Conservation (phyloP, 2,113 vertebrate species). For the Rallus limicola region DNA sequence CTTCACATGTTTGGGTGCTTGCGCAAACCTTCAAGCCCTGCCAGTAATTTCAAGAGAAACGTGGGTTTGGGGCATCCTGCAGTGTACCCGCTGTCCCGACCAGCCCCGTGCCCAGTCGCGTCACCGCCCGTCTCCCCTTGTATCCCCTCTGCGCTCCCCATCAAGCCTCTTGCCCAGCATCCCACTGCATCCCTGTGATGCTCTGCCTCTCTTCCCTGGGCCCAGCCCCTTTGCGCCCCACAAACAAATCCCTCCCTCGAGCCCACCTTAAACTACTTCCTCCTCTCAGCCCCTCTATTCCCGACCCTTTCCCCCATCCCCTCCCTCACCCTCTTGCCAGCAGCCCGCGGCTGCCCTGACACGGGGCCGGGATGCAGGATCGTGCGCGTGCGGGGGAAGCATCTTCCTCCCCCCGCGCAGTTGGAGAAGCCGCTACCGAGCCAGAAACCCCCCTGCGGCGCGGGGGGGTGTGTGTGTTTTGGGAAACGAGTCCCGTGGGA, state of each 20-base stretch:
- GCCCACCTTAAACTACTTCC: neutral
- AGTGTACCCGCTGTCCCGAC: too few relatives aligned
- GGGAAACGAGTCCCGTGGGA: fast-evolving
- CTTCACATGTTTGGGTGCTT: neutral
- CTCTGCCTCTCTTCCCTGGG: neutral
- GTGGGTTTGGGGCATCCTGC: neutral
- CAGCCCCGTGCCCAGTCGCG: neutral
- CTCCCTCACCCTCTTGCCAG: neutral
- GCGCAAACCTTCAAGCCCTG: neutral
- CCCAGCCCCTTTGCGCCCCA: neutral
- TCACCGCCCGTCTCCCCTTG: too few relatives aligned
- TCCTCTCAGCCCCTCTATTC: neutral
- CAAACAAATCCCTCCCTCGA: neutral
- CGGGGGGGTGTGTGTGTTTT: neutral
- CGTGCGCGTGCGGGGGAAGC: fast-evolving
- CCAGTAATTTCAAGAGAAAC: neutral
- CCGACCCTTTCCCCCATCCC: neutral
- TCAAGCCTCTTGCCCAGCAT: neutral
- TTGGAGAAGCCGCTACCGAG: neutral
- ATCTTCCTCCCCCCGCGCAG: neutral
- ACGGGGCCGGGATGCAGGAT: neutral
- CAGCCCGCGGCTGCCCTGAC: neutral
- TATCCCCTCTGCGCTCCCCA: fast-evolving
- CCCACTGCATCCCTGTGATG: fast-evolving
- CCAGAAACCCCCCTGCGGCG: neutral